phyloP scores from a whole-genome alignment of 1,140 invertebrate species.

The Trichogramma pretiosum region DNA sequence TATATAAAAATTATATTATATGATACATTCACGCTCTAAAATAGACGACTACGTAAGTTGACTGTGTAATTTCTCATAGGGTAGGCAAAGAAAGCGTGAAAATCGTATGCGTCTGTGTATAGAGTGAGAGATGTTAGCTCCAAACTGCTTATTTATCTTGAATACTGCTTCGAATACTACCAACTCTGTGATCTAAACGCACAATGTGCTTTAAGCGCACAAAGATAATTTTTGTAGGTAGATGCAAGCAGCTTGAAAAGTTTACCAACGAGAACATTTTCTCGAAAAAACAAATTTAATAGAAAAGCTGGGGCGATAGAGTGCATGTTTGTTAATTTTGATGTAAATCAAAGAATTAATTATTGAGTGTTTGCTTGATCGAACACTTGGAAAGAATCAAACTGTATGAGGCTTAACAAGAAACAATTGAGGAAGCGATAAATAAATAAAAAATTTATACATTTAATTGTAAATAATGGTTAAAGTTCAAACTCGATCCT shows the following conservation, averaged over 20 bases:
- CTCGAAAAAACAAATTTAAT: too few species aligned
- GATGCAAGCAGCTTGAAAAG: too few species aligned
- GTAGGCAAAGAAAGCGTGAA: constrained; percentile 21
- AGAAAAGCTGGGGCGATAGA: not conserved
- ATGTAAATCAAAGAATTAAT: too few species aligned
- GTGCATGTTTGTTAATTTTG: constrained; percentile 8
- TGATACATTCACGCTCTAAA: constrained; percentile 27
- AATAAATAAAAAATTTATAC: too few species aligned
- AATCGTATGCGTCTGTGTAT: constrained; percentile 16
- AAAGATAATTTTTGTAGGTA: too few species aligned
- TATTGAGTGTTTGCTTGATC: constrained; percentile 20
- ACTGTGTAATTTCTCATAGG: constrained; percentile 29
- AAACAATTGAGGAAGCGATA: constrained; percentile 18
- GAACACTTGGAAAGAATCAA: constrained; percentile 14
- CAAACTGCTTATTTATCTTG: constrained; percentile 26
- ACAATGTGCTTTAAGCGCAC: constrained; percentile 20
- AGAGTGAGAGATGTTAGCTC: constrained; percentile 15
- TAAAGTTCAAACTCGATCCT: constrained; percentile 42
- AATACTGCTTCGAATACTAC: constrained; percentile 25
- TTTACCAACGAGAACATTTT: constrained; percentile 1
- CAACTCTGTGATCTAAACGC: constrained; percentile 29
- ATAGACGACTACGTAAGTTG: constrained; percentile 24
- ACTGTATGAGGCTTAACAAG: constrained; percentile 21
- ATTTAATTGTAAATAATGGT: constrained; percentile 44
- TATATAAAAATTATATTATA: constrained; percentile 23